Base-by-base conservation (phyloP, 2,888 invertebrate species). In the Tetragonisca angustula region DNA sequence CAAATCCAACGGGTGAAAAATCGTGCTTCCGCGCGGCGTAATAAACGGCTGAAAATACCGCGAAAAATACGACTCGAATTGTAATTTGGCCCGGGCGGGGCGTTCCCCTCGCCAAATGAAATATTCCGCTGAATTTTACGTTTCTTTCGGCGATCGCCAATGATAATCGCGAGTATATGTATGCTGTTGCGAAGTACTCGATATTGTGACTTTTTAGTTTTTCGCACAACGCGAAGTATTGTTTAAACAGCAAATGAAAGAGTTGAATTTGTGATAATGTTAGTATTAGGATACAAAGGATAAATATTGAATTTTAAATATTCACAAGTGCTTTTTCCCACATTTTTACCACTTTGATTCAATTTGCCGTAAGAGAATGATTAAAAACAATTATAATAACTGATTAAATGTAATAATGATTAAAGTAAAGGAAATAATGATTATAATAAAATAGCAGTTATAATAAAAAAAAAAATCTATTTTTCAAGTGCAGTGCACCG, bases 1-100 rank as follows among this genome's bases (percentile, higher is more conserved):
- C 81, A 79, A 82, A 89, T 74, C 49, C 67, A 50, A 43, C 43
- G 19, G 13, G 3, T 78, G 83, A 75, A 77, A 83, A 78, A 83
- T 83, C 76, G 56, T n/a, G 27, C 15, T 13, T 62, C 65, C 49
- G 32, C 27, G 11, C 21, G 67, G 4, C n/a, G 56, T 76, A 83
- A 83, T 72, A 69, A 76, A 81, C 62, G 70, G 0, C 62, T 72
- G 27, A 21, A 59, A 32, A 50, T 56, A 27, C 32, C 49, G 32
- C 49, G 71, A 62, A 61, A 75, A 76, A 76, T 75, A 75, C 75
- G 59, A 71, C 24, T 61, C 75, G n/a, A 70, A 72, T 49, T 36
- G 36, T 83, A 82, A 76, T 83, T 76, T 32, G 50, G n/a, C 24
- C n/a, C 49, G 56, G 6, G 36, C 17, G 11, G 4, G 5, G 19